Base-by-base conservation (phyloP, 2,797 vertebrate genomes). In the Ciconia nigra region DNA sequence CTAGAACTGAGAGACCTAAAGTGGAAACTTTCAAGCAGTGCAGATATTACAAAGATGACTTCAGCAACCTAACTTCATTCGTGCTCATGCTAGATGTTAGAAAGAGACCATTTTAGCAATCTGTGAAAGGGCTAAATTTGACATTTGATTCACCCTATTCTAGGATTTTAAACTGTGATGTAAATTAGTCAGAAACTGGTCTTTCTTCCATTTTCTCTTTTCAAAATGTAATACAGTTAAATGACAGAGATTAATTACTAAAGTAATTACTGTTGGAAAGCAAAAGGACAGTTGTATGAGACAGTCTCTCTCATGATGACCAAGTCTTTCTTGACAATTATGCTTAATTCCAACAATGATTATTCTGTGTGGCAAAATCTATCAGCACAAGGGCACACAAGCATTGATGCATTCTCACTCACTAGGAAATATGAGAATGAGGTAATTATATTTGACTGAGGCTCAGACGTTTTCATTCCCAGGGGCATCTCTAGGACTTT, bases 231-330 rank as follows among this genome's bases (percentile, higher is more conserved):
- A 98, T 98, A 97, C 96, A 97, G 97, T 98, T 98, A 98, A 98
- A 98, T 98, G 98, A 98, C 98, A 98, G 98, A 98, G 98, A 98
- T 98, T 98, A 98, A 98, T 98, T 98, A 98, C 97, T 97, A 74
- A 97, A 98, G 98, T 98, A 98, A 98, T 98, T 98, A 97, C 98
- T 97, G 97, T 97, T 98, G 96, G 97, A 98, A 98, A 98, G 98
- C 98, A 98, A 98, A 98, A 97, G 98, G 98, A 98, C 98, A 97
- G 97, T 97, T 95, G 96, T 96, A 97, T 63, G 93, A 98, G 97
- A 95, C 90, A 80, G 96, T 94, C 97, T 98, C 93, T 97, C 97
- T 97, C 89, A 96, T 92, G 98, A 97, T 97, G 98, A 98, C 98
- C 98, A 97, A 97, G 98, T 95, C 97, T 97, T 98, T 96, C 98